A percentile compares a stretch with the other conserved stretches of the same genome.
Conservation (phyloP, 2,888 invertebrate genomes). For the Acleris emargana region DNA sequence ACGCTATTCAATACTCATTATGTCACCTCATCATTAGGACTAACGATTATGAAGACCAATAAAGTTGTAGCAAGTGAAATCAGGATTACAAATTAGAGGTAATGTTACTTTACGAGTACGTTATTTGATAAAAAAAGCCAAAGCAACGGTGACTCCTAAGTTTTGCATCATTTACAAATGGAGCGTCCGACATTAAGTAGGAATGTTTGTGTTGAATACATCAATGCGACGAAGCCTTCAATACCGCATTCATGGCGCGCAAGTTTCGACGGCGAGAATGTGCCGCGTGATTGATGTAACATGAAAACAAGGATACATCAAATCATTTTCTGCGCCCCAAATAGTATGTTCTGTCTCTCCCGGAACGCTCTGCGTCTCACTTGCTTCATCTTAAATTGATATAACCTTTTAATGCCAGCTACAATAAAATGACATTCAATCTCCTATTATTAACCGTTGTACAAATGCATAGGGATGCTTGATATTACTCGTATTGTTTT, state of each 20-base stretch:
- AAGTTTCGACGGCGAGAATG: conserved; percentile 64
- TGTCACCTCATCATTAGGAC: no score
- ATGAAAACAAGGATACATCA: conserved; percentile 63
- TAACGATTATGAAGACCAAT: no score
- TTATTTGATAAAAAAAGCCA: neutral
- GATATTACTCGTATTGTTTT: conserved; percentile 2
- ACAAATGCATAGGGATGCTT: neutral
- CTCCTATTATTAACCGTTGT: conserved; percentile 15
- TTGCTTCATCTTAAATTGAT: conserved; percentile 30
- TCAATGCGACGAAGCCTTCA: conserved; percentile 69
- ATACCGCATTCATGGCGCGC: conserved; percentile 69
- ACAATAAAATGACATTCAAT: conserved; percentile 29
- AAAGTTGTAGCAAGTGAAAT: no score
- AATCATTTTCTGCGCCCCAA: conserved; percentile 60
- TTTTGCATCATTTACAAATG: conserved; percentile 49
- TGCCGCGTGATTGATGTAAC: conserved; percentile 70
- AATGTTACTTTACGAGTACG: conserved; percentile 2
- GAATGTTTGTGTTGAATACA: conserved; percentile 65
- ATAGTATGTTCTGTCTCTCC: conserved; percentile 51
- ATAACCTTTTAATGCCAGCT: conserved; percentile 19
- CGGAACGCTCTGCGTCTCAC: conserved; percentile 43
- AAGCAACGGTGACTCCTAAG: conserved; percentile 47
- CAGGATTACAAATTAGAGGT: no score
- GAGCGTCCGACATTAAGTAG: conserved; percentile 60
- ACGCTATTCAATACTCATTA: no score